Evolutionary conservation across 2,888 invertebrate species (phyloP), one percentile per base, ranked within the genome.

Genomic region (Lottia scabra): DNA sequence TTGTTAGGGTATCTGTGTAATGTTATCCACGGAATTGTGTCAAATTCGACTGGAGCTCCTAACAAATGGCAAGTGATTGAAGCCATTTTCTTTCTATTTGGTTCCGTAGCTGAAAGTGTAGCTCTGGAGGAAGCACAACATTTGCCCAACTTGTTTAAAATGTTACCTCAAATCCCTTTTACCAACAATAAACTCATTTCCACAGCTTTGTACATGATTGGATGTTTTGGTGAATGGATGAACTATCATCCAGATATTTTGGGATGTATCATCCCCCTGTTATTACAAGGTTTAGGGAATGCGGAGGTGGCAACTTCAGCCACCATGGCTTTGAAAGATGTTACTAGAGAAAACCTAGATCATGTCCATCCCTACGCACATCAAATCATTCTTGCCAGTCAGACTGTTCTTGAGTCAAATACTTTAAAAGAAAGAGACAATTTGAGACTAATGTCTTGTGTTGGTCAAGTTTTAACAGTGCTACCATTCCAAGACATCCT

Each of bases 151-250:
- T 89, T 94, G 75, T 92, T 93, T 90, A 88, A 90, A n/a, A 91
- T 92, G 2, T 90, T 94, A 15, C 91, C 92, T 65, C 91, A 91
- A 77, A 92, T 94, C 80, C 93, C 93, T 0, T 93, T 93, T 83
- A 91, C 91, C 43, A 91, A 92, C 82, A 90, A 91, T 65, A 92
- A 92, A 82, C 91, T 94, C 65, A 91, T 95, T 67, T 92, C 92
- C 45, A 94, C 94, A 0, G 93, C 95, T 15, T 91, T 95, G 65
- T 94, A 95, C 84, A 93, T 94, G 69, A 92, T 95, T 68, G 95
- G 94, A 66, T 93, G 94, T 0, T 97, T 95, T 91, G 94, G 96
- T 26, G 93, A 94, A 81, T 97, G 97, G 97, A 92, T 97, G 72
- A 92, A 92, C 76, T 92, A 92, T 67, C 93, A 95, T 90, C 93